Base-by-base conservation (phyloP, 2,797 vertebrate species). In the Heliangelus exortis region DNA sequence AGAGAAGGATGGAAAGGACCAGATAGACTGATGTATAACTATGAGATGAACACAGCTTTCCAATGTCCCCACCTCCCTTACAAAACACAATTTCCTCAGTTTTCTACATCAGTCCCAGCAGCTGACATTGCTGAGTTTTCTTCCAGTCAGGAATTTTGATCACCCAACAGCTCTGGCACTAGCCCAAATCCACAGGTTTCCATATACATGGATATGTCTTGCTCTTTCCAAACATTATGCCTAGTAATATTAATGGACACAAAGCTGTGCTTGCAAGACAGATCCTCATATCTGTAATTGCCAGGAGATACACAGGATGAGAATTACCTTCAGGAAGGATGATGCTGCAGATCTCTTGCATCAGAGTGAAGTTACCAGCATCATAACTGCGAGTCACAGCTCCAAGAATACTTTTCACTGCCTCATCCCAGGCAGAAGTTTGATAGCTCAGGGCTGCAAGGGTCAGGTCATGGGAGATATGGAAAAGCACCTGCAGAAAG, bases 391-490 rank as follows among this genome's bases (percentile, higher is more conserved):
- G 98, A 20, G 97, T 96, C 77, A 98, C 97, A 3, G 98, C 98
- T 69, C 83, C 95, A 79, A 99, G 98, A 58, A 98, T 68, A 20
- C 98, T 97, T 78, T 97, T 97, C 5, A 98, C 94, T 36, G 97
- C 92, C 75, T 97, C 96, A 2, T 91, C 94, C 88, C 98, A 98
- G 11, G 94, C 86, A 12, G 96, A 97, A 20, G 87, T 66, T 14
- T 98, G 92, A 83, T 96, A 97, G 96, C 97, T 98, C 89, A 99
- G 92, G 43, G 98, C 84, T 5, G 98, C 98, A 2, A 98, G 96
- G 12, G 98, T 98, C 96, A 99, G 95, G 50, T 99, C 98, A 71
- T 99, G 98, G n/a, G 98, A 98, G 9, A 98, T 85, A 15, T 98
- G 98, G 94, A 98, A 97, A 90, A 99, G 97, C 69, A 99, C 97